phyloP scores from a whole-genome alignment of 2,888 invertebrate genomes.

The Lottia scabra region DNA sequence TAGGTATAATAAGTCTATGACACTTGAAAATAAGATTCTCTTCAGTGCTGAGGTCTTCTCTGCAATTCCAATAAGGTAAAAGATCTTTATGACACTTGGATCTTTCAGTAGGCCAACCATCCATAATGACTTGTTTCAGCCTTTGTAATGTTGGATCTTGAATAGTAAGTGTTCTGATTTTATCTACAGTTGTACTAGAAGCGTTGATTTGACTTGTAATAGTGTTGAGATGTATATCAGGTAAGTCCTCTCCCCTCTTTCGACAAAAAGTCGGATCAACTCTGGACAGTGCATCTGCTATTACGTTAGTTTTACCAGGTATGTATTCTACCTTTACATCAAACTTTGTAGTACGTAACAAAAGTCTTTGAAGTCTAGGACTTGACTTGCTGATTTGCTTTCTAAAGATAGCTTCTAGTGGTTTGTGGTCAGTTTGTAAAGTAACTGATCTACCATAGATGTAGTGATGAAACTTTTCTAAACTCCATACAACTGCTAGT shows the following conservation, averaged over 20 bases:
- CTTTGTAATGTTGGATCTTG: slow-evolving; percentile 8
- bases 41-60: not conserved
- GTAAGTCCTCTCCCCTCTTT: not conserved
- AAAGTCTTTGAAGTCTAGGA: slow-evolving; percentile 28
- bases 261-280: not conserved
- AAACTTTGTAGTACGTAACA: slow-evolving; percentile 21
- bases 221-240: not conserved
- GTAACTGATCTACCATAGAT: slow-evolving; percentile 25
- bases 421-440: slow-evolving; percentile 33
- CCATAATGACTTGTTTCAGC: not conserved
- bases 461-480: slow-evolving; percentile 28
- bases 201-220: not conserved
- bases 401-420: slow-evolving; percentile 25
- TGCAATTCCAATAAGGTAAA: not conserved
- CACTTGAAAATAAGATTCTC: not conserved
- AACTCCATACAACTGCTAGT: slow-evolving; percentile 18
- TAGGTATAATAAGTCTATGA: slow-evolving; percentile 19
- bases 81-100: not conserved
- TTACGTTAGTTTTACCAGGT: slow-evolving; percentile 18
- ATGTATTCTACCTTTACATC: not conserved
- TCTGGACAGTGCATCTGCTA: not conserved
- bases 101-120: slow-evolving; percentile 6
- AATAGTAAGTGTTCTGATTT: not conserved
- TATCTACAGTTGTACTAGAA: not conserved
- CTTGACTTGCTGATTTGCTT: slow-evolving; percentile 16